Evolutionary conservation across 2,888 invertebrate species (phyloP).

Genomic region (Cataglyphis altisquamis): DNA sequence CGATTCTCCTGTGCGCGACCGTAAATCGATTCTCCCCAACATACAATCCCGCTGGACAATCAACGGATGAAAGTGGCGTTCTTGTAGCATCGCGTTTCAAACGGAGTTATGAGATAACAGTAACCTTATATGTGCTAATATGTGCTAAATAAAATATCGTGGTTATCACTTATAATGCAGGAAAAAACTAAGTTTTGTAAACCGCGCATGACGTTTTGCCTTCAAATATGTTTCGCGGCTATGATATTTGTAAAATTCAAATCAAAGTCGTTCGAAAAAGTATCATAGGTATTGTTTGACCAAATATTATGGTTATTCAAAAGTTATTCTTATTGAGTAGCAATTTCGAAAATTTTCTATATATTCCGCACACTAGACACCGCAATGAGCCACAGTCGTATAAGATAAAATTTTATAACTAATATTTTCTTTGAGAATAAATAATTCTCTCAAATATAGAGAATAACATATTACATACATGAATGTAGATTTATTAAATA

Average conservation of each 20-base stretch:
- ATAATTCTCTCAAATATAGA: background rate
- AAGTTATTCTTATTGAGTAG: conserved; percentile 38
- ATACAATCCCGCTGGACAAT: conserved; percentile 24
- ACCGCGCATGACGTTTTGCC: background rate
- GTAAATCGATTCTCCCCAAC: conserved; percentile 63
- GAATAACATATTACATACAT: background rate
- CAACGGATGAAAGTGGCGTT: conserved; percentile 27
- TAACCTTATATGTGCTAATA: background rate
- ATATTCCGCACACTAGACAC: background rate
- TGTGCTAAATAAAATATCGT: conserved; percentile 14
- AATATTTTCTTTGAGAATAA: conserved; percentile 8
- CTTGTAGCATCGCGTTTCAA: conserved; percentile 9
- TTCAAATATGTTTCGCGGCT: conserved; percentile 34
- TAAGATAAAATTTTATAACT: background rate
- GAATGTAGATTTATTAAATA: background rate
- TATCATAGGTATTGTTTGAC: conserved; percentile 21
- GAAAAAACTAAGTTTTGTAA: background rate
- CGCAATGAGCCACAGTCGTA: background rate
- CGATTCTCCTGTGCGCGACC: conserved; percentile 48
- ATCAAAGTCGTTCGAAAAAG: background rate
- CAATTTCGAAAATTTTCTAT: conserved; percentile 6
- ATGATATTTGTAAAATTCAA: conserved; percentile 25
- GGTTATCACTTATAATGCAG: background rate
- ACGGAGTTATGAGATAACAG: conserved; percentile 33
- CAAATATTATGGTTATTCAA: conserved; percentile 43